phyloP scores from a whole-genome alignment of 2,113 vertebrate genomes.

The Lamprologus speciosus region DNA sequence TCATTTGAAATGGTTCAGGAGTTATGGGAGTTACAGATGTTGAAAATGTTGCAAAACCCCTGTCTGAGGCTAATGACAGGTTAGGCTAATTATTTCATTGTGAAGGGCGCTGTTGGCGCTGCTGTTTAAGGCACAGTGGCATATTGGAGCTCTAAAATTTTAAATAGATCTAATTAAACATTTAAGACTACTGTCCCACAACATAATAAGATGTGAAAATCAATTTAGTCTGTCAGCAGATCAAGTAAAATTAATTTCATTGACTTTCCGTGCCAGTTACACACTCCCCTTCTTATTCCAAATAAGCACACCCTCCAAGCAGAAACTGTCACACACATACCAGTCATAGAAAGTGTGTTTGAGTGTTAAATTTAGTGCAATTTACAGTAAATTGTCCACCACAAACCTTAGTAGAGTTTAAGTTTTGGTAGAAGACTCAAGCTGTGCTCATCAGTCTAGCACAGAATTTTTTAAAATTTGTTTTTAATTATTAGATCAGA shows the following conservation, averaged over 20 bases:
- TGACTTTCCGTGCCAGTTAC: not conserved
- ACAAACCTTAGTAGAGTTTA: not conserved
- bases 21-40: not conserved
- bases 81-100: not conserved
- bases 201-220: not conserved
- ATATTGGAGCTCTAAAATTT: not conserved
- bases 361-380: not conserved
- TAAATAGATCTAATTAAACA: not conserved
- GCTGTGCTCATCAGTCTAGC: not conserved
- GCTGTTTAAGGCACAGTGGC: not conserved
- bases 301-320: not conserved
- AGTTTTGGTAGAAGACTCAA: not conserved
- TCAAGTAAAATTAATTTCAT: not conserved
- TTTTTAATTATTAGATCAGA: not conserved
- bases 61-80: not conserved
- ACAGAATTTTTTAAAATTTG: rapidly evolving
- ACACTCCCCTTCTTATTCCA: not conserved
- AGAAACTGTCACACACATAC: not conserved
- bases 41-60: not conserved
- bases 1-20: not conserved
- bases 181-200: not conserved
- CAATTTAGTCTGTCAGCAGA: not conserved
- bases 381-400: not conserved
- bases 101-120: not conserved
- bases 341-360: not conserved